phyloP scores from a whole-genome alignment of 2,797 vertebrate genomes.

The Rhabdomys pumilio region DNA sequence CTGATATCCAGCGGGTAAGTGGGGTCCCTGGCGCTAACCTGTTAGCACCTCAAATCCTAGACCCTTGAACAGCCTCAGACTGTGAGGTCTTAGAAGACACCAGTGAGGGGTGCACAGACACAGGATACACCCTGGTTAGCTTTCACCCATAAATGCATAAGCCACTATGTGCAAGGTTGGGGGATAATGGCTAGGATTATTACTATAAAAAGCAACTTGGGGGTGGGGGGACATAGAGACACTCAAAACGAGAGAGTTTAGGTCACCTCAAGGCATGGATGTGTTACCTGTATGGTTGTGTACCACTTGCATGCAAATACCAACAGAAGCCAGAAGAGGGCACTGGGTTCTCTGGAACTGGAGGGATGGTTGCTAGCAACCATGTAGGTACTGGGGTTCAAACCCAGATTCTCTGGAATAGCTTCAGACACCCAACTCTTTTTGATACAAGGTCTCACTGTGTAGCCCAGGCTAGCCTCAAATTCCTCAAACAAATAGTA shows the following conservation, averaged over 20 bases:
- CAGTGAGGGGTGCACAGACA: neutral
- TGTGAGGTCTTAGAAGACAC: too few species aligned
- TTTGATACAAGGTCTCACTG: neutral
- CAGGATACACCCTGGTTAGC: neutral
- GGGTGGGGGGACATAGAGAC: neutral
- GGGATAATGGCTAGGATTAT: neutral
- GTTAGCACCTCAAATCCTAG: too few species aligned
- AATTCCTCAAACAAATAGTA: neutral
- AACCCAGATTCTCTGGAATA: neutral
- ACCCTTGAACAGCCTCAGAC: too few species aligned
- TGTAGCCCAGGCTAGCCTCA: neutral
- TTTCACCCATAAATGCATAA: neutral
- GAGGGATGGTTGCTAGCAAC: too few species aligned
- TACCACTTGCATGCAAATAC: neutral
- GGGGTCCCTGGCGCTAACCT: neutral
- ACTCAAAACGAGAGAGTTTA: neutral
- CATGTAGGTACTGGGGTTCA: neutral
- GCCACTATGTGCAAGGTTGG: neutral
- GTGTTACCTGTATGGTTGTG: neutral
- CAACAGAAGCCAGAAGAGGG: neutral
- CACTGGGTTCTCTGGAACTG: neutral
- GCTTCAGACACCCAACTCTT: neutral
- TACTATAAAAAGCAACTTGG: neutral
- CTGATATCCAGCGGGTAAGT: slow-evolving; percentile 89
- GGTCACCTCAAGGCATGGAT: neutral